These are phyloP conservation scores for Magallana nippona DNA, from an alignment of 2,888 invertebrate species.

Conservation along the genomic window DNA sequence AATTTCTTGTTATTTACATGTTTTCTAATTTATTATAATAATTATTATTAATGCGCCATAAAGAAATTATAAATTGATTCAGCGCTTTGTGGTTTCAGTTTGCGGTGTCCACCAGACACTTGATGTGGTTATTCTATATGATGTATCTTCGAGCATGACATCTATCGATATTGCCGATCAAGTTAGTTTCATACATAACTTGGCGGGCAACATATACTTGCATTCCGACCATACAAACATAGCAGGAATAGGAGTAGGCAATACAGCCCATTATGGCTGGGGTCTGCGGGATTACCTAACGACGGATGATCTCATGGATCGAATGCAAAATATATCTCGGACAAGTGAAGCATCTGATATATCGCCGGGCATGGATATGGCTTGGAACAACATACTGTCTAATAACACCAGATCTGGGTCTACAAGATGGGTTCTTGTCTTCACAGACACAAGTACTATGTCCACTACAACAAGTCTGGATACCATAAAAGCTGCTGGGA, in stretches of 20 bases:
- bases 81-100: background rate
- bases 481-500: background rate
- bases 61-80: too few relatives aligned
- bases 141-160: background rate
- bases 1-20: background rate
- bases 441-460: background rate
- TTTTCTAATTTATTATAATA: background rate
- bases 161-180: background rate
- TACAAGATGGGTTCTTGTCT: background rate
- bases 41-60: background rate
- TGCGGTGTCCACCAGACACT: background rate
- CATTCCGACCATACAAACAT: background rate
- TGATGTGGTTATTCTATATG: slow-evolving; percentile 2
- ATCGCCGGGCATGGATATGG: background rate
- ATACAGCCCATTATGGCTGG: background rate
- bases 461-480: background rate
- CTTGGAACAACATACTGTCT: background rate
- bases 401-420: background rate
- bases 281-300: slow-evolving; percentile 8
- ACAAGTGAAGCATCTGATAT: background rate
- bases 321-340: background rate
- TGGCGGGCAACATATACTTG: background rate
- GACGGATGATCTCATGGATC: background rate
- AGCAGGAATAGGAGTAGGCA: background rate
- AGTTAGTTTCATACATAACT: background rate